phyloP scores from a whole-genome alignment of 2,113 vertebrate genomes.

The Oxyruncus cristatus region DNA sequence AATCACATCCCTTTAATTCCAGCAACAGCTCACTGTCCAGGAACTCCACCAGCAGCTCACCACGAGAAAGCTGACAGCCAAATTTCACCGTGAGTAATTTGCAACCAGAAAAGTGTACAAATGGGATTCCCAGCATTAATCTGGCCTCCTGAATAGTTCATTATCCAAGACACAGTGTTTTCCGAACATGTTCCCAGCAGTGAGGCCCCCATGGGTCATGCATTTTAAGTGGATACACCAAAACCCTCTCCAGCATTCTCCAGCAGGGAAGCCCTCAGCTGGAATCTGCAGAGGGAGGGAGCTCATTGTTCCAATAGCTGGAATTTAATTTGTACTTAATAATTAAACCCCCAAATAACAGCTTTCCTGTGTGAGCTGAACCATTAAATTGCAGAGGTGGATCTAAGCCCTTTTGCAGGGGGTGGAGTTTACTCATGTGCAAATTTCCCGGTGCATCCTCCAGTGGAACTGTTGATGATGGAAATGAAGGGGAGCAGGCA shows the following conservation, averaged over 20 bases:
- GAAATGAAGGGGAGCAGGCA: neutral
- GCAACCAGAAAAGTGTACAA: neutral
- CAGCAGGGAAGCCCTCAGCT: neutral
- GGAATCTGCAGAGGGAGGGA: neutral
- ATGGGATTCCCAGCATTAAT: neutral
- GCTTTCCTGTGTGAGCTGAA: constrained; percentile 15
- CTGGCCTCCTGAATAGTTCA: neutral
- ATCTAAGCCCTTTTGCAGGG: neutral
- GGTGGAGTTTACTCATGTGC: constrained; percentile 2
- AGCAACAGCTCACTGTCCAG: neutral
- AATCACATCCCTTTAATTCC: neutral
- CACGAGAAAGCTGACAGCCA: neutral
- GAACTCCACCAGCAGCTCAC: neutral
- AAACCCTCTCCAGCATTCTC: neutral
- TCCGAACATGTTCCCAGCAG: neutral
- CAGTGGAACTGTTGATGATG: neutral
- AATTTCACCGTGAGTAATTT: neutral
- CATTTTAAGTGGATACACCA: neutral
- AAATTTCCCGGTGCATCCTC: constrained; percentile 25
- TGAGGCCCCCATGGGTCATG: neutral
- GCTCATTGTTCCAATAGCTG: neutral
- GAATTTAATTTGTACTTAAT: constrained; percentile 30
- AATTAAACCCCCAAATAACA: constrained; percentile 35
- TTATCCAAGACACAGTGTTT: neutral
- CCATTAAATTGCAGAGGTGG: constrained; percentile 13